phyloP scores from a whole-genome alignment of 2,888 invertebrate species.

The Leptinotarsa juncta region DNA sequence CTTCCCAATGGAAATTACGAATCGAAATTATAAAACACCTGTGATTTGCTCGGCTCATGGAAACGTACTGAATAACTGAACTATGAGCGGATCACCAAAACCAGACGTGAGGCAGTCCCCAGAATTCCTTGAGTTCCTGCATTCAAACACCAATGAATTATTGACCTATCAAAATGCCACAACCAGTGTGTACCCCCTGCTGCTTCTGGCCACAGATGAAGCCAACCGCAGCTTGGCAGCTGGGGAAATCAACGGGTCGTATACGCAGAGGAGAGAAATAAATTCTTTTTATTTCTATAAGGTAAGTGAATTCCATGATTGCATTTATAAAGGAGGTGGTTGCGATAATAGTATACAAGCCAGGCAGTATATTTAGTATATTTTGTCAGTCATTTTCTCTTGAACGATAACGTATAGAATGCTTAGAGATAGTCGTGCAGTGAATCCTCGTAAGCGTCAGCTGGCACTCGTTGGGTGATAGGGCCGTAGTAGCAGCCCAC shows the following conservation, averaged over 20 bases:
- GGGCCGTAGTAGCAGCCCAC: no score
- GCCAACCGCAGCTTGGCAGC: slow-evolving; percentile 23
- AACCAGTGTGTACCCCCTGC: slow-evolving; percentile 46
- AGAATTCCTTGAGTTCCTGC: slow-evolving; percentile 47
- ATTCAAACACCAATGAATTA: slow-evolving; percentile 48
- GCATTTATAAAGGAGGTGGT: no score
- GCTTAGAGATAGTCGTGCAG: no score
- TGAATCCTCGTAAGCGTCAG: no score
- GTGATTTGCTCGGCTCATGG: background rate
- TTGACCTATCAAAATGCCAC: slow-evolving; percentile 44
- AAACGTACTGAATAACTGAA: slow-evolving; percentile 32
- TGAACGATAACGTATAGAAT: no score
- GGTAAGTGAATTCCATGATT: slow-evolving; percentile 60
- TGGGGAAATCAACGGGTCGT: slow-evolving; percentile 17
- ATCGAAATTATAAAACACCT: background rate
- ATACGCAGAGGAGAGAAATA: slow-evolving; percentile 48
- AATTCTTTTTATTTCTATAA: slow-evolving; percentile 71
- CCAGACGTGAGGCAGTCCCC: slow-evolving; percentile 50
- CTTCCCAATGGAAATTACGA: background rate
- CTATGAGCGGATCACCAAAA: slow-evolving; percentile 51
- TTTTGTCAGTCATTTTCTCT: no score
- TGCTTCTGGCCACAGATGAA: slow-evolving; percentile 41
- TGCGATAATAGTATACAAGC: no score
- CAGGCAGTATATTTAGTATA: no score
- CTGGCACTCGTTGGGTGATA: no score